Evolutionary conservation across 1,140 invertebrate genomes (phyloP).

Genomic region (Psix sp.): DNA sequence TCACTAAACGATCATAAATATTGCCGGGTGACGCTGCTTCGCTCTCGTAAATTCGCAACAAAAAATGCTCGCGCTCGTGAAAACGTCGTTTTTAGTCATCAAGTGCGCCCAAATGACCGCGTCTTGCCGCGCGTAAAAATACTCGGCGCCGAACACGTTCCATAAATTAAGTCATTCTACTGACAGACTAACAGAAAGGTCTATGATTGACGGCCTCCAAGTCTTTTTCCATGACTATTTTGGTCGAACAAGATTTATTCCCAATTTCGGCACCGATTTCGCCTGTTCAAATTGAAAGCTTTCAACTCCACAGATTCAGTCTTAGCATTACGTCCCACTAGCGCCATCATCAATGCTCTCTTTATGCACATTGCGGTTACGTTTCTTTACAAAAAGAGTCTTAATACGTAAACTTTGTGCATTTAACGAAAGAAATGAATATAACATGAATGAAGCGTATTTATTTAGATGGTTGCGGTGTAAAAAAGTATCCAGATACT

Average conservation of each 20-base stretch:
- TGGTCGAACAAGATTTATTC: slow-evolving; percentile 39
- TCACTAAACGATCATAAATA: slow-evolving; percentile 70
- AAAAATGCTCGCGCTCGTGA: slow-evolving; percentile 57
- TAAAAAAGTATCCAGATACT: slow-evolving; percentile 59
- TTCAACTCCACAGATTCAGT: no score
- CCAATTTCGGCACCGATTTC: neutral
- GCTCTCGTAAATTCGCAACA: slow-evolving; percentile 57
- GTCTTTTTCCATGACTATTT: slow-evolving; percentile 19
- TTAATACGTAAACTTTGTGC: no score
- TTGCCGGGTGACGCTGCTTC: slow-evolving; percentile 61
- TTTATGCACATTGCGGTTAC: slow-evolving; percentile 38
- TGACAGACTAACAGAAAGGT: slow-evolving; percentile 27
- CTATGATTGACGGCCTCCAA: slow-evolving; percentile 34
- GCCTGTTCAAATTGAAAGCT: slow-evolving; percentile 2
- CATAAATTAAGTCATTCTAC: slow-evolving; percentile 48
- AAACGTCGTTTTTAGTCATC: slow-evolving; percentile 61
- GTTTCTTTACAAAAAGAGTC: slow-evolving; percentile 33
- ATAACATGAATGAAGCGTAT: slow-evolving; percentile 56
- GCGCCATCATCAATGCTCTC: slow-evolving; percentile 21
- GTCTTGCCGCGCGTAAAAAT: slow-evolving; percentile 34
- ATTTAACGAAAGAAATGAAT: slow-evolving; percentile 55
- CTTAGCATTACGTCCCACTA: no score
- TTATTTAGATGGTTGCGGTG: slow-evolving; percentile 61
- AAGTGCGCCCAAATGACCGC: slow-evolving; percentile 24
- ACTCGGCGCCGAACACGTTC: slow-evolving; percentile 22